These are phyloP conservation scores for Macheiramphus alcinus DNA, from an alignment of 2,113 vertebrate genomes.

Conservation along the genomic window DNA sequence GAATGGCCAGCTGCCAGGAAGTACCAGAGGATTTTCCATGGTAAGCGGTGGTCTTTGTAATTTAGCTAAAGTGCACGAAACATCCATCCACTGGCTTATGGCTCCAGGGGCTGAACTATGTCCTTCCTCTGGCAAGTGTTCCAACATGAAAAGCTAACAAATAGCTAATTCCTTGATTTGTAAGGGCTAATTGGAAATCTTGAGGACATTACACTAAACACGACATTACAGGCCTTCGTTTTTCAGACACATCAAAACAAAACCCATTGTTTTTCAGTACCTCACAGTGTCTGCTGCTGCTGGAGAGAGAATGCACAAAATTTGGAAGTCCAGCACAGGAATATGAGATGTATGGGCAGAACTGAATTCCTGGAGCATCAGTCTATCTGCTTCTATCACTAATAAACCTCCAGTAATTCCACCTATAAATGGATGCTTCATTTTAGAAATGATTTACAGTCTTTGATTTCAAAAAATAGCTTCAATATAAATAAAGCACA, in stretches of 20 bases:
- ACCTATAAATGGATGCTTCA: background rate
- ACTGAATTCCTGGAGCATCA: background rate
- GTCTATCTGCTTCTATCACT: background rate
- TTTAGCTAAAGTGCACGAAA: background rate
- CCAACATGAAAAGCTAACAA: background rate
- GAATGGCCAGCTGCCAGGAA: background rate
- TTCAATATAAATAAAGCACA: background rate
- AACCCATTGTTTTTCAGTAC: background rate
- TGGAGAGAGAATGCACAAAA: background rate
- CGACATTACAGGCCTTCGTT: background rate
- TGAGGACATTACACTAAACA: background rate
- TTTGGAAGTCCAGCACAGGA: background rate
- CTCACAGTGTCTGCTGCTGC: background rate
- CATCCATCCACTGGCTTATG: background rate
- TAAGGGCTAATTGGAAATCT: background rate
- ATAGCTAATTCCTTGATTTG: background rate
- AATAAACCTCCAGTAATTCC: background rate
- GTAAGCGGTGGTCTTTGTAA: background rate
- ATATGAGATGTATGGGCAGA: background rate
- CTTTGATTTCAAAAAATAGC: background rate
- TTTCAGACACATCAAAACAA: background rate
- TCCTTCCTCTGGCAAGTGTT: background rate
- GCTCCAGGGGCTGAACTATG: background rate
- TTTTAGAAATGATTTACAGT: background rate
- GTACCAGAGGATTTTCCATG: background rate